phyloP scores from a whole-genome alignment of 2,113 vertebrate species.

The Sorex fumeus region DNA sequence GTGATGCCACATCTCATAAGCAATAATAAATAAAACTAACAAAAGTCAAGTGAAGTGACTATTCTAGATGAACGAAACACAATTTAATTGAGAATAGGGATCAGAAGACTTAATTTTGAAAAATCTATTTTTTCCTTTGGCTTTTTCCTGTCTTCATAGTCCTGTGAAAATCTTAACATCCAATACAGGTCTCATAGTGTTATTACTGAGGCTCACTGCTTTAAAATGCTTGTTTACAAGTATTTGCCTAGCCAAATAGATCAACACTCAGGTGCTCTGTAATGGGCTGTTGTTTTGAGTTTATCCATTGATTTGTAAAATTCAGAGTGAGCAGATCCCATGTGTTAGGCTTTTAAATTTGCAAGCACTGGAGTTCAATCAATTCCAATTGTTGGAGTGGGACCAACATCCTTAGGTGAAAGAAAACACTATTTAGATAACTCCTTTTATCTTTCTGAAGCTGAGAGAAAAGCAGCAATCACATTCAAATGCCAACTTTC shows the following conservation, averaged over 20 bases:
- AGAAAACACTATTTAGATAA: slow-evolving; percentile 80
- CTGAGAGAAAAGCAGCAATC: slow-evolving; percentile 72
- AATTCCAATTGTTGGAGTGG: slow-evolving; percentile 80
- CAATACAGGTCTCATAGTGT: slow-evolving; percentile 42
- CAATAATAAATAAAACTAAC: slow-evolving; percentile 55
- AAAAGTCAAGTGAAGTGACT: slow-evolving; percentile 42
- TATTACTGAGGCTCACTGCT: slow-evolving; percentile 56
- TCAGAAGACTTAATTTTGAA: slow-evolving; percentile 55
- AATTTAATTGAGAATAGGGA: slow-evolving; percentile 55
- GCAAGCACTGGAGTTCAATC: slow-evolving; percentile 78
- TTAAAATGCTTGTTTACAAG: slow-evolving; percentile 75
- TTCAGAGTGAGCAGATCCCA: slow-evolving; percentile 70
- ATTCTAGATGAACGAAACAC: slow-evolving; percentile 36
- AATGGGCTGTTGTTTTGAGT: slow-evolving; percentile 77
- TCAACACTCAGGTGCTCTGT: slow-evolving; percentile 69
- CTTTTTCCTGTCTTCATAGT: slow-evolving; percentile 44
- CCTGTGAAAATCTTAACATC: slow-evolving; percentile 56
- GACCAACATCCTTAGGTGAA: slow-evolving; percentile 77
- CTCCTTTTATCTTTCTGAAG: slow-evolving; percentile 79
- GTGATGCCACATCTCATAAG: neutral
- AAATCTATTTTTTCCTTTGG: slow-evolving; percentile 13
- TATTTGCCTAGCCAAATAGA: slow-evolving; percentile 74
- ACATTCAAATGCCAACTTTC: slow-evolving; percentile 76
- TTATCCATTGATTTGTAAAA: slow-evolving; percentile 81
- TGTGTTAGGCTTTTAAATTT: slow-evolving; percentile 80